Evolutionary conservation across 2,888 invertebrate genomes (phyloP).

Genomic region (Dolichopus griseipennis): DNA sequence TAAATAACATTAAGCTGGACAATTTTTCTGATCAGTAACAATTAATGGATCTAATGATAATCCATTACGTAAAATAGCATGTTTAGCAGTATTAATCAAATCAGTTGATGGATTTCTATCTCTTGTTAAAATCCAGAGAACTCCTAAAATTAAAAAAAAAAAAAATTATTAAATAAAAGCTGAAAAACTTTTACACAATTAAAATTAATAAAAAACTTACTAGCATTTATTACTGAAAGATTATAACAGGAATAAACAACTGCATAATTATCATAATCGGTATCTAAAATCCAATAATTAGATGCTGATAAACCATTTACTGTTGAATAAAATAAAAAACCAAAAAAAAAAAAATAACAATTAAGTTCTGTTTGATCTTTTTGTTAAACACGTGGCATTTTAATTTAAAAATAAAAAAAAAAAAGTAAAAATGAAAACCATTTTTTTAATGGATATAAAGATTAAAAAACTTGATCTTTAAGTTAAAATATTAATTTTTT

Average conservation of each 20-base stretch:
- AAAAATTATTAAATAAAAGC: not conserved
- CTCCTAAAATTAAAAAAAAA: constrained; percentile 27
- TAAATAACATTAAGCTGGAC: constrained; percentile 25
- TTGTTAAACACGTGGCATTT: too few species aligned
- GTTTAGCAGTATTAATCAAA: constrained; percentile 27
- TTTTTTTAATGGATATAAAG: too few species aligned
- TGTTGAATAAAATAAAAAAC: not conserved
- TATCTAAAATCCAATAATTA: constrained; percentile 52
- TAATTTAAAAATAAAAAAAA: too few species aligned
- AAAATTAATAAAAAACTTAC: constrained; percentile 24
- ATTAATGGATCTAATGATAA: constrained; percentile 29
- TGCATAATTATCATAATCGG: constrained; percentile 53
- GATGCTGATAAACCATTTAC: constrained; percentile 12
- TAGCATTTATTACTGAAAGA: constrained; percentile 28
- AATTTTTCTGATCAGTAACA: constrained; percentile 29
- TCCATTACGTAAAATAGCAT: constrained; percentile 31
- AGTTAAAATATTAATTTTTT: too few species aligned
- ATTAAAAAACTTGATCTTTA: too few species aligned
- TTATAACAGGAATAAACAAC: constrained; percentile 54
- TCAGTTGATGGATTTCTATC: constrained; percentile 28
- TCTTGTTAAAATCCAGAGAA: constrained; percentile 30
- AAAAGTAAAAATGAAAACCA: too few species aligned
- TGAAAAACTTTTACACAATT: not conserved
- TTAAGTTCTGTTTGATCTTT: too few species aligned
- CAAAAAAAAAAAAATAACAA: too few species aligned